phyloP scores from a whole-genome alignment of 92 coral and sea anemone species.

The Virgularia gustaviana region DNA sequence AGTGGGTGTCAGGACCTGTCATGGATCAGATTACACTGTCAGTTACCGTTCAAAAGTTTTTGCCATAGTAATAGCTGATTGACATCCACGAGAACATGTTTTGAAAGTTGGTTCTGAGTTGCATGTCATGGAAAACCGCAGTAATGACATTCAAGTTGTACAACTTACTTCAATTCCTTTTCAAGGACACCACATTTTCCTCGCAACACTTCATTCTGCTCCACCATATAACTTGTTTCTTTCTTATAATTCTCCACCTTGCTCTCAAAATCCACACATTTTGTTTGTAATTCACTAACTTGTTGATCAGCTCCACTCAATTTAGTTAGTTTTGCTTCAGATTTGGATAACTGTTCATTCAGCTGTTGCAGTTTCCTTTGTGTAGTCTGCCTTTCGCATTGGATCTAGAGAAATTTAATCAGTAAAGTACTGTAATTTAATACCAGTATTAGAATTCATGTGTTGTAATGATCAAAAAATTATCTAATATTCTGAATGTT shows the following conservation, averaged over 20 bases:
- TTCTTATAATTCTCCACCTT: constrained; percentile 5
- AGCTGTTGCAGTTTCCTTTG: neutral
- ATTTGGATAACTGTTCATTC: constrained; percentile 19
- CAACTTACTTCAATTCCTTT: constrained; percentile 16
- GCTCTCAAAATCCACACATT: constrained; percentile 7
- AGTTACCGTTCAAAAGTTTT: too few species aligned
- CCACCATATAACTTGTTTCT: neutral
- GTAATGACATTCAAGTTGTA: neutral
- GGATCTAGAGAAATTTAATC: neutral
- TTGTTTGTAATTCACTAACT: constrained; percentile 10
- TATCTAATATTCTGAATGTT: too few species aligned
- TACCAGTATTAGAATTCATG: too few species aligned
- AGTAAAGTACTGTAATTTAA: neutral
- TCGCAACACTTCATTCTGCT: constrained; percentile 2
- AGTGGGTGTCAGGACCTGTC: too few species aligned
- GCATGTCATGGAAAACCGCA: too few species aligned
- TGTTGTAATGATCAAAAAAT: too few species aligned
- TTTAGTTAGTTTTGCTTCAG: neutral
- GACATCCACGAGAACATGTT: too few species aligned
- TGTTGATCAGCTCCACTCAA: constrained; percentile 2
- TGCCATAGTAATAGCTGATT: too few species aligned
- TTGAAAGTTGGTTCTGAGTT: too few species aligned
- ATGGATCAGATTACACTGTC: too few species aligned
- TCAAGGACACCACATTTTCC: constrained; percentile 7
- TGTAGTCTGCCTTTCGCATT: neutral